Evolutionary conservation across 1,140 invertebrate species (phyloP).

Genomic region (Geopemphigus sp.): DNA sequence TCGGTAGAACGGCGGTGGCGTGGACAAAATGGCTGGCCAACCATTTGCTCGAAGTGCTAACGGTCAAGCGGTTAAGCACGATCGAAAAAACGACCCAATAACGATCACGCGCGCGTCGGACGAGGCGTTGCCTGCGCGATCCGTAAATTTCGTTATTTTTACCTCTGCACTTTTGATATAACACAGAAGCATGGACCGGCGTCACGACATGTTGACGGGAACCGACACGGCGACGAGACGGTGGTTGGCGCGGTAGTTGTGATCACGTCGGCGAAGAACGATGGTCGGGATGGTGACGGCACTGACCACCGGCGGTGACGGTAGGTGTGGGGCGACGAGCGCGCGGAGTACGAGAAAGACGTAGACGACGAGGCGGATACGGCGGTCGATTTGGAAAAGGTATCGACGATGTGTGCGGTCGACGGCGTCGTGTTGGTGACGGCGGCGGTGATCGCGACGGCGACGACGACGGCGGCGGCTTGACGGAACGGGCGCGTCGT

Average conservation of each 20-base stretch:
- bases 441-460: neutral
- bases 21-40: no score
- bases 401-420: neutral
- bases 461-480: neutral
- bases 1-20: no score
- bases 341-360: neutral
- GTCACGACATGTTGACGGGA: slow-evolving; percentile 43
- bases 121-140: no score
- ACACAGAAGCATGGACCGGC: slow-evolving; percentile 49
- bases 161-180: slow-evolving; percentile 48
- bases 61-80: no score
- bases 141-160: no score
- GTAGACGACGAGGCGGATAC: neutral
- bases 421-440: neutral
- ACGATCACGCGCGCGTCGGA: no score
- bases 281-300: neutral
- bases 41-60: no score
- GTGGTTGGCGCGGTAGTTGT: neutral
- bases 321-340: no score
- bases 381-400: no score
- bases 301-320: no score
- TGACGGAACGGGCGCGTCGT: slow-evolving; percentile 24
- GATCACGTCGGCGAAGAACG: neutral
- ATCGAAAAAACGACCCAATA: no score
- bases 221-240: neutral